Percentiles rank a stretch among this genome's conserved stretches.
Evolutionary conservation across 64 coral and sea anemone species (phyloP).

Genomic region (Stylophora pistillata): DNA sequence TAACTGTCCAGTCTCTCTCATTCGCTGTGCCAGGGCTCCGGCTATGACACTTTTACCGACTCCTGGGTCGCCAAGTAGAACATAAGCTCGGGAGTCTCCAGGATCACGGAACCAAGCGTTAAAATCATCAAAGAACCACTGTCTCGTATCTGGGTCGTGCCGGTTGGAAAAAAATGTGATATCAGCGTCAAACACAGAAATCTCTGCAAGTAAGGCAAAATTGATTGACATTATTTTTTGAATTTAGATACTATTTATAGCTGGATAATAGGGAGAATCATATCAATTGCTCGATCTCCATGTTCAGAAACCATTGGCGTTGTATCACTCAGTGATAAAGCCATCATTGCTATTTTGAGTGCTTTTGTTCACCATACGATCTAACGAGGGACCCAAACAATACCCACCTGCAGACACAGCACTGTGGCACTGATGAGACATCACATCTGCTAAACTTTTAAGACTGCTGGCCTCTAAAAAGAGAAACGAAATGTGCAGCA

Average conservation of each 20-base stretch:
- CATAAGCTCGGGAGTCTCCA: slow-evolving; percentile 45
- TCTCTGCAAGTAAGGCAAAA: background rate
- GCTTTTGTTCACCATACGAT: background rate
- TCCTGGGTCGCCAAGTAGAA: slow-evolving; percentile 59
- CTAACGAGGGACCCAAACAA: background rate
- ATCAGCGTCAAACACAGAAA: slow-evolving; percentile 8
- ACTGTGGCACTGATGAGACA: background rate
- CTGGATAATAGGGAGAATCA: too few species aligned
- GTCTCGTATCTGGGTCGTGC: slow-evolving; percentile 41
- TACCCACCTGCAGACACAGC: background rate
- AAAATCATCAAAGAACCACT: slow-evolving; percentile 53
- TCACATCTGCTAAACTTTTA: background rate
- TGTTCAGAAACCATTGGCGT: too few species aligned
- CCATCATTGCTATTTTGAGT: background rate
- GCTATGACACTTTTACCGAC: slow-evolving; percentile 67
- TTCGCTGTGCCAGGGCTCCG: slow-evolving; percentile 39
- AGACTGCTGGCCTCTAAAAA: background rate
- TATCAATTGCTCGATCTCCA: too few species aligned
- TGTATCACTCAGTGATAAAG: too few species aligned
- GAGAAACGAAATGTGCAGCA: too few species aligned
- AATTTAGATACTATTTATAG: too few species aligned
- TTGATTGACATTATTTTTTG: background rate
- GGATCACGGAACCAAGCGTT: slow-evolving; percentile 41
- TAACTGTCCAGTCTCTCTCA: background rate
- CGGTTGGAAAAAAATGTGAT: slow-evolving; percentile 34